Base-by-base conservation (phyloP, 1,140 invertebrate species). In the Cydia strobilella region DNA sequence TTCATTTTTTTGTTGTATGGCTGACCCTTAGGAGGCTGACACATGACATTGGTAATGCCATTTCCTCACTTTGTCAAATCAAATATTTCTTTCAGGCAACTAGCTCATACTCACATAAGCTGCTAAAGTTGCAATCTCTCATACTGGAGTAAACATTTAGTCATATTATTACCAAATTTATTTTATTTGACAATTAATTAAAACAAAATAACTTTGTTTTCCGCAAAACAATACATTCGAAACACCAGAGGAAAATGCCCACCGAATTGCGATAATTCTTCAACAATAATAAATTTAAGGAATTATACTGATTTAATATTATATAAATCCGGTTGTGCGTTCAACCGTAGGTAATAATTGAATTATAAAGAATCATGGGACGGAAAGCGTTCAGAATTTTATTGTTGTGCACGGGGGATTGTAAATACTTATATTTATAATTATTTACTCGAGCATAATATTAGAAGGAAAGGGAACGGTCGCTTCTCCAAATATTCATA, bases 241-340 rank as follows among this genome's bases (percentile, higher is more conserved):
- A 48, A 4, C 51, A 45, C 51, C n/a, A 7, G 5, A n/a, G 51
- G n/a, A 54, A 54, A 54, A 18, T 18, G 51, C 51, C n/a, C 51
- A 54, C n/a, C 51, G n/a, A 54, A 18, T 18, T 54, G 51, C n/a
- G n/a, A 54, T 54, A 54, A 54, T 54, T 18, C 51, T 45, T 45
- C 42, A 45, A 45, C n/a, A 18, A n/a, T 54, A 54, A 54, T 54
- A 54, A 18, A 54, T 54, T 54, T 54, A 54, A 54, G 51, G 51
- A 54, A 54, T 54, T 20, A 54, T 18, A 54, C 20, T 54, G 51
- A 54, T 54, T 54, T 18, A 0, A 54, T 4, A 54, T 54, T 18
- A 20, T 18, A 54, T 54, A 54, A 54, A 18, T 54, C n/a, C 51
- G 1, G 51, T 7, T 18, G n/a, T 18, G 51, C 51, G n/a, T 54